phyloP scores from a whole-genome alignment of 2,113 vertebrate species.

The Hippocampus guttulatus region DNA sequence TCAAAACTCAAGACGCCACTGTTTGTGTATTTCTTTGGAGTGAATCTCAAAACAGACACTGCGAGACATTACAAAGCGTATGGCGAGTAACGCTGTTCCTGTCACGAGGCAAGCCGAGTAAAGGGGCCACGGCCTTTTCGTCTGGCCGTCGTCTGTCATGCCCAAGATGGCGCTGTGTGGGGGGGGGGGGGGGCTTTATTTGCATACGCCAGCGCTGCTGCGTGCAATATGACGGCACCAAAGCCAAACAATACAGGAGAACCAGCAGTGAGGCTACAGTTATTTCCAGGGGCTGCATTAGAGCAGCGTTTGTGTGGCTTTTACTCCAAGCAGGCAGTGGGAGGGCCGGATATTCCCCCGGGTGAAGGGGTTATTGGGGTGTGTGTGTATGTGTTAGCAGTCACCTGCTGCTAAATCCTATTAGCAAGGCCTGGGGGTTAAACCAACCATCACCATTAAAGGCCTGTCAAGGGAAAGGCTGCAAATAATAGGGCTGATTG shows the following conservation, averaged over 20 bases:
- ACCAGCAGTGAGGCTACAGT: slow-evolving; percentile 35
- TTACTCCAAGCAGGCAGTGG: slow-evolving; percentile 52
- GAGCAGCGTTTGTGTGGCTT: slow-evolving; percentile 37
- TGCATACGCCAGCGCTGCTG: slow-evolving; percentile 47
- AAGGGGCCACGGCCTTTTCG: slow-evolving; percentile 58
- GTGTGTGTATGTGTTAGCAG: slow-evolving; percentile 68
- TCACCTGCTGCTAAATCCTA: slow-evolving; percentile 76
- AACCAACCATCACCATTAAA: slow-evolving; percentile 74
- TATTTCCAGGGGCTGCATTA: slow-evolving; percentile 42
- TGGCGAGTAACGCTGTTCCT: slow-evolving; percentile 36
- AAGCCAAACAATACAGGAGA: slow-evolving; percentile 47
- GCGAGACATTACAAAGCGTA: slow-evolving; percentile 22
- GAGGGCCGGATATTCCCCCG: slow-evolving; percentile 61
- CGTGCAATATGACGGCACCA: slow-evolving; percentile 47
- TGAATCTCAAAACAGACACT: slow-evolving; percentile 21
- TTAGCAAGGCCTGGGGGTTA: slow-evolving; percentile 72
- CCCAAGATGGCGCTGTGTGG: slow-evolving; percentile 57
- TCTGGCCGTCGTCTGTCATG: slow-evolving; percentile 61
- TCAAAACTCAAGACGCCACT: background rate
- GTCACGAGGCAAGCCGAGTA: slow-evolving; percentile 42
- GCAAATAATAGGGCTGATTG: slow-evolving; percentile 77
- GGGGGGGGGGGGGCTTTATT: slow-evolving; percentile 36
- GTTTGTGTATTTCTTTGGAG: background rate
- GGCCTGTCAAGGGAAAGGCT: slow-evolving; percentile 73
- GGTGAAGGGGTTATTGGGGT: slow-evolving; percentile 69